phyloP scores from a whole-genome alignment of 1,140 invertebrate species.

The Centruroides sculpturatus region DNA sequence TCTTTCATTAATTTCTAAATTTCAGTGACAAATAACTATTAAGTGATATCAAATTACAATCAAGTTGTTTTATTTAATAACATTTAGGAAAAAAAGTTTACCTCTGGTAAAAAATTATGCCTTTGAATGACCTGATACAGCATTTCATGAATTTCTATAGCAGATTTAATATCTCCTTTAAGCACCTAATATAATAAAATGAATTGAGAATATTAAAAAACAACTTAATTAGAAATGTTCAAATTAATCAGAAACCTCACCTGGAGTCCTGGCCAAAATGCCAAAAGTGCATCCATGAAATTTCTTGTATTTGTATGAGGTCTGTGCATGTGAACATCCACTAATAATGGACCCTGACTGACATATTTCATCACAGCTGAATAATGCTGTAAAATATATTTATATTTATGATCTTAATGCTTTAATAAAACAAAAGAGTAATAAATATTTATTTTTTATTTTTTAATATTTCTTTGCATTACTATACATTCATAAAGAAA shows the following conservation, averaged over 20 bases:
- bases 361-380: constrained; percentile 97
- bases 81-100: no score
- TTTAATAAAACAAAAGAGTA: no score
- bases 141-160: constrained; percentile 94
- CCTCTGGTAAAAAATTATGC: constrained; percentile 92
- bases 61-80: no score
- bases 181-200: constrained; percentile 40
- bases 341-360: constrained; percentile 71
- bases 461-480: no score
- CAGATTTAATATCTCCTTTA: constrained; percentile 87
- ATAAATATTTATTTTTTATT: no score
- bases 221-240: no score
- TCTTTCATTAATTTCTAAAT: no score
- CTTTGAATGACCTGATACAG: constrained; percentile 86
- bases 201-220: not conserved
- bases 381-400: constrained; percentile 52
- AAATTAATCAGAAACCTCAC: constrained; percentile 34
- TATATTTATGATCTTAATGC: no score
- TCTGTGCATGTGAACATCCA: constrained; percentile 97
- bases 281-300: constrained; percentile 93
- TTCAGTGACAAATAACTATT: no score
- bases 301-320: constrained; percentile 88
- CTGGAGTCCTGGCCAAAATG: constrained; percentile 96
- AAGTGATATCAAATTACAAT: no score
- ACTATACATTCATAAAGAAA: no score